Base-by-base conservation (phyloP, 1,140 invertebrate species). In the Drosophila melanica region DNA sequence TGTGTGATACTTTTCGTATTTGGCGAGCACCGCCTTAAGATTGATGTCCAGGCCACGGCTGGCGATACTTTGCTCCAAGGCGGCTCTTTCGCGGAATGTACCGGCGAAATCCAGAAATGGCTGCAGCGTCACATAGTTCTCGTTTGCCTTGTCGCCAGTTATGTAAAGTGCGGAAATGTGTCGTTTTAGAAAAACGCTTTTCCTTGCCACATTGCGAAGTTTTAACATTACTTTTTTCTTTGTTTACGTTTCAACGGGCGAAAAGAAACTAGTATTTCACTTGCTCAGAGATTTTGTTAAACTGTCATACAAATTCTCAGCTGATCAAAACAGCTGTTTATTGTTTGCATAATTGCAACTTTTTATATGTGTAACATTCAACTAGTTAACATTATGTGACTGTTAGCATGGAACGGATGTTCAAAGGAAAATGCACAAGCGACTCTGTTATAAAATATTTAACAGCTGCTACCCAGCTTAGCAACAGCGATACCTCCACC, bases 81-180 rank as follows among this genome's bases (percentile, higher is more conserved):
- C 90, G 0, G 90, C 58, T 1, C 91, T 51, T 54, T 95, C 84
- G 4, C 81, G 70, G 41, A 95, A 93, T 63, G 91, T 91, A 44
- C 92, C 78, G 6, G 94, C 92, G 64, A 94, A 93, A 80, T 95
- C 94, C 23, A 95, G 68, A 71, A 93, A 90, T 1, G 95, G 95
- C 2, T 92, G 91, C 33, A 95, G 59, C 20, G 93, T 93, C 4
- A 93, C 92, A 91, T 93, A 95, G 18, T 90, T 92, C 55, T 93
- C 93, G 16, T 92, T 91, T 1, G 94, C 94, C 75, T 93, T 94
- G 64, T 93, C 93, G 2, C 94, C 94, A 0, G 94, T 93, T 66
- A 95, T 92, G 75, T 93, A 95, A 2, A 95, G 85, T 3, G 94
- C 93, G 5, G 95, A 95, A 18, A 92, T 85, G n/a, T 76, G 54